phyloP scores from a whole-genome alignment of 2,888 invertebrate genomes.

The Scaptomyza flava region DNA sequence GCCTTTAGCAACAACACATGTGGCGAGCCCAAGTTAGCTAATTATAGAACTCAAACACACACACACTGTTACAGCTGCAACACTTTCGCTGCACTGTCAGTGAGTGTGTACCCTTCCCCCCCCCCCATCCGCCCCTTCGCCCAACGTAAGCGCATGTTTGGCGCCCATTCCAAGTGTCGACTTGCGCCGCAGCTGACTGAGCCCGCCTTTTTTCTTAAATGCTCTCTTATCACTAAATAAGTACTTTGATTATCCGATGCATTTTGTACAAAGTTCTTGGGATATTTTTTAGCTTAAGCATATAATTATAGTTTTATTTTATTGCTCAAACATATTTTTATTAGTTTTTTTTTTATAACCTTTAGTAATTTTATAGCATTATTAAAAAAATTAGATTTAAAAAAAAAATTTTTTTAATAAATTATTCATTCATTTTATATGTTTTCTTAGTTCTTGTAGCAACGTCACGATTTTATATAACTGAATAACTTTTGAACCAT shows the following conservation, averaged over 20 bases:
- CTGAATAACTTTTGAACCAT: too few relatives aligned
- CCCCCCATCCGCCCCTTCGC: background rate
- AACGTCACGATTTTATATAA: too few relatives aligned
- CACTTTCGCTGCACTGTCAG: slow-evolving; percentile 65
- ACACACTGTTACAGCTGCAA: slow-evolving; percentile 42
- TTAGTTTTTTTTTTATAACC: too few relatives aligned
- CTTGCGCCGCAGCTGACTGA: slow-evolving; percentile 29
- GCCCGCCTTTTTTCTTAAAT: slow-evolving; percentile 36
- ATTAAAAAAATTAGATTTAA: too few relatives aligned
- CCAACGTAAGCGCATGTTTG: slow-evolving; percentile 46
- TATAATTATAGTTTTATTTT: too few relatives aligned
- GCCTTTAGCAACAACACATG: slow-evolving; percentile 72
- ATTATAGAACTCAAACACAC: slow-evolving; percentile 48
- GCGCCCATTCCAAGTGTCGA: slow-evolving; percentile 58
- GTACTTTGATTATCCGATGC: background rate
- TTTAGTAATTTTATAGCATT: too few relatives aligned
- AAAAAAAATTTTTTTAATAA: too few relatives aligned
- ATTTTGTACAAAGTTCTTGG: background rate
- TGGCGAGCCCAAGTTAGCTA: slow-evolving; percentile 55
- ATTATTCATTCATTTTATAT: too few relatives aligned
- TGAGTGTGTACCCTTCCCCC: slow-evolving; percentile 27
- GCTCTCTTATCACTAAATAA: background rate
- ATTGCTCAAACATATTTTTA: too few relatives aligned
- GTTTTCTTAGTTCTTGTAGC: too few relatives aligned
- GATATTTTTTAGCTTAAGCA: background rate